A percentile compares a stretch with the other conserved stretches of the same genome.
phyloP scores from a whole-genome alignment of 2,797 vertebrate genomes.

The Mormyrops boulengeri region DNA sequence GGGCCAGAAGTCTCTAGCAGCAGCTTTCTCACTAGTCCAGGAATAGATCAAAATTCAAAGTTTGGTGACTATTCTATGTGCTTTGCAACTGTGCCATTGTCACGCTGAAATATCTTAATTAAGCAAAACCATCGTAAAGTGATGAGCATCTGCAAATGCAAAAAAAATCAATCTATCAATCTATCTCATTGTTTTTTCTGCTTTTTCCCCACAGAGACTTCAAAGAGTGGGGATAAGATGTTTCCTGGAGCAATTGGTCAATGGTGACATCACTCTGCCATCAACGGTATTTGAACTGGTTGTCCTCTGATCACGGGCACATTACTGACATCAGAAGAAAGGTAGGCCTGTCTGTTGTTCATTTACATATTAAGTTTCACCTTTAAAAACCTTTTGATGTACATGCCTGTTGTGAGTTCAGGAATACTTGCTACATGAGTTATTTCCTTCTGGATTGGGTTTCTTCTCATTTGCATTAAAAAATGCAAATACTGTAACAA shows the following conservation, averaged over 20 bases:
- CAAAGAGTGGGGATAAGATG: not conserved
- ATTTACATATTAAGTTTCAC: not conserved
- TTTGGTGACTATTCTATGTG: no score
- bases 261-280: not conserved
- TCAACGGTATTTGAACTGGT: not conserved
- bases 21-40: no score
- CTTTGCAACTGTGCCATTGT: no score
- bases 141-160: no score
- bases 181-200: not conserved
- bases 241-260: not conserved
- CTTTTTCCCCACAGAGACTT: not conserved
- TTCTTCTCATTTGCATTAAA: not conserved
- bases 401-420: not conserved
- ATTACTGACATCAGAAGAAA: not conserved
- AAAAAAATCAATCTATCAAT: no score
- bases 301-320: not conserved
- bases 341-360: not conserved
- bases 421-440: not conserved
- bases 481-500: constrained; percentile 1
- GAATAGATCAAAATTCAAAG: no score
- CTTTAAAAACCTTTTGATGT: not conserved
- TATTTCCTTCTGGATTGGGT: not conserved
- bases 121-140: no score
- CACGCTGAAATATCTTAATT: no score
- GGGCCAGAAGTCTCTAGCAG: no score